Percentiles rank a stretch among this genome's conserved stretches.
Evolutionary conservation across 2,888 invertebrate genomes (phyloP).

Genomic region (Ptychoptera albimana): DNA sequence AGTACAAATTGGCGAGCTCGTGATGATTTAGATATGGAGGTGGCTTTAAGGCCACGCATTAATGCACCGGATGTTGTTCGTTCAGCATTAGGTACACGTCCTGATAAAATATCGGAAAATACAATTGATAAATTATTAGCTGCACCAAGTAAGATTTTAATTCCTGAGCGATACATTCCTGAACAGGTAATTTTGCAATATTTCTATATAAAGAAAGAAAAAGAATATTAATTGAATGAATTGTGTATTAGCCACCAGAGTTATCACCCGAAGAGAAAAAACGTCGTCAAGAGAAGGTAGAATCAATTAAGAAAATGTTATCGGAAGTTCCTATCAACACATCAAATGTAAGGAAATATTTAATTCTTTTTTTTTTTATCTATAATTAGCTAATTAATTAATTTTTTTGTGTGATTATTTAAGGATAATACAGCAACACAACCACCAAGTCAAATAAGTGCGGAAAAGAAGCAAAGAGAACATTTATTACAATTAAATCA

Average conservation of each 20-base stretch:
- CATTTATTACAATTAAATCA: conserved; percentile 82
- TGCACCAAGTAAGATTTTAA: conserved; percentile 78
- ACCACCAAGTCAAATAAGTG: conserved; percentile 55
- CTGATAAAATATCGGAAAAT: conserved; percentile 37
- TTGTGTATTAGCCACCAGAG: conserved; percentile 49
- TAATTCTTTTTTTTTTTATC: conserved; percentile 4
- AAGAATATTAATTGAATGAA: background rate
- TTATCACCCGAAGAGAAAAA: conserved; percentile 71
- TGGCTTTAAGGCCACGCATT: conserved; percentile 55
- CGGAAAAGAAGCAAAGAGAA: conserved; percentile 76
- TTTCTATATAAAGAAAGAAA: background rate
- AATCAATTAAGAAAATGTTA: conserved; percentile 81
- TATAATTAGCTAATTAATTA: background rate
- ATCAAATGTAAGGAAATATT: conserved; percentile 23
- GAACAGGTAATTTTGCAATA: conserved; percentile 46
- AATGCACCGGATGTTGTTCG: conserved; percentile 78
- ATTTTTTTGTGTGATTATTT: conserved; percentile 18
- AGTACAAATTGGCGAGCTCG: conserved; percentile 46
- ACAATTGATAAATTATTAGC: conserved; percentile 77
- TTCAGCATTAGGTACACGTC: conserved; percentile 47
- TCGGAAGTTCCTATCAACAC: conserved; percentile 42
- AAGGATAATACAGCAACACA: conserved; percentile 24
- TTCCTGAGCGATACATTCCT: conserved; percentile 83
- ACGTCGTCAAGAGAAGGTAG: conserved; percentile 71
- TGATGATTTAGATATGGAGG: conserved; percentile 77